phyloP scores from a whole-genome alignment of 2,888 invertebrate genomes.

The Lithosia quadra region DNA sequence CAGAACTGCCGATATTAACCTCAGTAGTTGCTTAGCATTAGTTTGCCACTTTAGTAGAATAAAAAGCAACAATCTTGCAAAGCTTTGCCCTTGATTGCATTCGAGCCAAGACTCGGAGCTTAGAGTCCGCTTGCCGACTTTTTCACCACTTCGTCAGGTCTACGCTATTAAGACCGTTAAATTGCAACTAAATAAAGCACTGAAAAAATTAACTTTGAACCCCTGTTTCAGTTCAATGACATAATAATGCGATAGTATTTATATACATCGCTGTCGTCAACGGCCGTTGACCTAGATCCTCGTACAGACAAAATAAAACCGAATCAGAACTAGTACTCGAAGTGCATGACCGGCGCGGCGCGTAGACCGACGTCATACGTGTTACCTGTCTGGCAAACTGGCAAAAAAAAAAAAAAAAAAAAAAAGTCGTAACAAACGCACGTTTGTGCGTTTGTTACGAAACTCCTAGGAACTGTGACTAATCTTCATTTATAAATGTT shows the following conservation, averaged over 20 bases:
- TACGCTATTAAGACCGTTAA: not conserved
- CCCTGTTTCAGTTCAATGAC: not conserved
- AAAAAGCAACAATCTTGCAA: too few relatives aligned
- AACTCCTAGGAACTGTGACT: conserved; percentile 1
- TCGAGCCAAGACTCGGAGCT: not conserved
- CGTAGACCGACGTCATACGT: conserved; percentile 59
- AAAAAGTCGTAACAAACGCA: too few relatives aligned
- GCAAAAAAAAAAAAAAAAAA: too few relatives aligned
- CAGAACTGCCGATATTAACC: too few relatives aligned
- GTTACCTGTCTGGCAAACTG: conserved; percentile 20
- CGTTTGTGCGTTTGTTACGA: conserved; percentile 24
- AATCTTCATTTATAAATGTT: not conserved
- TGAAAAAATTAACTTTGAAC: not conserved
- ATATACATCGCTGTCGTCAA: conserved; percentile 31
- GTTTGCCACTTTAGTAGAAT: too few relatives aligned
- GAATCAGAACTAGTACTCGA: conserved; percentile 46
- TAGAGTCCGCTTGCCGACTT: not conserved
- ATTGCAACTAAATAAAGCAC: not conserved
- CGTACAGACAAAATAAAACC: conserved; percentile 57
- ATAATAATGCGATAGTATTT: conserved; percentile 26
- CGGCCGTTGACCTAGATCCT: conserved; percentile 56
- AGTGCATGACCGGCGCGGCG: conserved; percentile 65
- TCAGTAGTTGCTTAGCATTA: too few relatives aligned
- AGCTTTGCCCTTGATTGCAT: too few relatives aligned
- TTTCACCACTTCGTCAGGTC: not conserved